These are phyloP conservation scores for Chaetorhynchus papuensis DNA, from an alignment of 2,113 vertebrate species.

Conservation along the genomic window DNA sequence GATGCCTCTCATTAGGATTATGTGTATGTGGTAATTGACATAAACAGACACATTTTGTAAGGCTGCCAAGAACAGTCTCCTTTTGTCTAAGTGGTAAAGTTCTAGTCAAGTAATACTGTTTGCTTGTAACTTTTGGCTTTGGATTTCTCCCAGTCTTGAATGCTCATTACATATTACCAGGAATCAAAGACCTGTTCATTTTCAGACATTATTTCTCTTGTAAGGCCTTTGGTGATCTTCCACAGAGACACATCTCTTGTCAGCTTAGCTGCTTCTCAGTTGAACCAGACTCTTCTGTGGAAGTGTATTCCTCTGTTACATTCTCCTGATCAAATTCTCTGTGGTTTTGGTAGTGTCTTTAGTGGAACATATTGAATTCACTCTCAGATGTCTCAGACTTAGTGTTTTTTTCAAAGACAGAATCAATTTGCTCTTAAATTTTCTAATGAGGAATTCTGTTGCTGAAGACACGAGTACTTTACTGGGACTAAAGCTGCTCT, in stretches of 20 bases:
- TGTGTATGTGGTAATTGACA: neutral
- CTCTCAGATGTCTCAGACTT: neutral
- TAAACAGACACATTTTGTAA: neutral
- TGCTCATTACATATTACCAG: neutral
- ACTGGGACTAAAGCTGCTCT: neutral
- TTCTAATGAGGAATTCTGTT: neutral
- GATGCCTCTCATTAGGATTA: neutral
- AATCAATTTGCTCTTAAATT: neutral
- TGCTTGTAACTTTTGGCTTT: neutral
- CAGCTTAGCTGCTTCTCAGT: neutral
- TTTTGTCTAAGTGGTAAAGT: neutral
- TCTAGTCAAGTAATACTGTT: neutral
- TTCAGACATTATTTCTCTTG: neutral
- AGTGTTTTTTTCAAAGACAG: neutral
- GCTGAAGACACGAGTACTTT: neutral
- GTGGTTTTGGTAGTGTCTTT: neutral
- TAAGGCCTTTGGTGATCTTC: neutral
- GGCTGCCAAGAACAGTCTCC: neutral
- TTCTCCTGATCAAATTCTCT: neutral
- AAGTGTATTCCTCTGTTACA: neutral
- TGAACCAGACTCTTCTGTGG: neutral
- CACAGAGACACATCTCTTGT: neutral
- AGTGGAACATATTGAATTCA: neutral
- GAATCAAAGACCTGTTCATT: neutral
- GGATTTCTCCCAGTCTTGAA: neutral